phyloP scores from a whole-genome alignment of 2,797 vertebrate genomes.

The Premnoplex brunnescens region DNA sequence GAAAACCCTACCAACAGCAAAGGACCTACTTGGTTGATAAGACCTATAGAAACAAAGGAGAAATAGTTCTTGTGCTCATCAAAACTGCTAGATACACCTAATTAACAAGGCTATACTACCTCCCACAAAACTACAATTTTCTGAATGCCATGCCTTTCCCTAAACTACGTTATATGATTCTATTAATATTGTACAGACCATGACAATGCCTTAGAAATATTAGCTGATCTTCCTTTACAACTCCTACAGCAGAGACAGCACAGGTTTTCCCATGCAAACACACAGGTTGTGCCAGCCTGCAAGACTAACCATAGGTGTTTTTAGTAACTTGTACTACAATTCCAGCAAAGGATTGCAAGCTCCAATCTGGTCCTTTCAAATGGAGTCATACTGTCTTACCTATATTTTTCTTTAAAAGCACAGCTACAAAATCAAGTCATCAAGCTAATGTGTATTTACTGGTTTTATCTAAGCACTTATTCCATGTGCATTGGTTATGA shows the following conservation, averaged over 20 bases:
- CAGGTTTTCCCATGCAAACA: fast-evolving
- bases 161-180: neutral
- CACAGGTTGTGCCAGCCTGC: neutral
- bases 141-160: neutral
- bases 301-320: fast-evolving
- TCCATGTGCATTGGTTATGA: neutral
- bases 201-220: neutral
- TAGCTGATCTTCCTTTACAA: neutral
- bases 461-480: neutral
- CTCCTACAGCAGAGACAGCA: neutral
- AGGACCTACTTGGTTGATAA: neutral
- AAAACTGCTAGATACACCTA: neutral
- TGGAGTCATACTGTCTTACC: neutral
- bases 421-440: constrained; percentile 10
- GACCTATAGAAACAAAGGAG: neutral
- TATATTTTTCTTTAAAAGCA: neutral
- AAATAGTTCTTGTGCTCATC: neutral
- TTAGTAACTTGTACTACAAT: neutral
- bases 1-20: neutral
- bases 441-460: neutral
- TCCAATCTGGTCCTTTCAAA: neutral
- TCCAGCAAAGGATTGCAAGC: neutral
- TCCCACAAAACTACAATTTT: neutral
- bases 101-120: neutral
- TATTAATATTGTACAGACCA: neutral